A percentile compares a stretch with the other conserved stretches of the same genome.
phyloP scores from a whole-genome alignment of 2,113 vertebrate genomes.

The Vulpes vulpes region DNA sequence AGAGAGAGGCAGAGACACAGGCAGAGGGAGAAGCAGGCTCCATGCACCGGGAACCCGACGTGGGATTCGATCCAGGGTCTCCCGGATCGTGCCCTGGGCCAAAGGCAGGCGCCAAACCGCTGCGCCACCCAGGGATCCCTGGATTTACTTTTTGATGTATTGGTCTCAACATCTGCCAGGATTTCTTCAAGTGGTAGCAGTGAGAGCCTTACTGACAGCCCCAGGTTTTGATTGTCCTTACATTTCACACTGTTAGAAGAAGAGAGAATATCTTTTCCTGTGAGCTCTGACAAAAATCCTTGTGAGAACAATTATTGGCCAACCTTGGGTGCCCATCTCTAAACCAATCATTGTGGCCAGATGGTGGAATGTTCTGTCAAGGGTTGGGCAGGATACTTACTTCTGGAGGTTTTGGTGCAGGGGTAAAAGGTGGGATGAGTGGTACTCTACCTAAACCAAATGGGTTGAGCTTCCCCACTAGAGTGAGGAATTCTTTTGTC shows the following conservation, averaged over 20 bases:
- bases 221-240: neutral
- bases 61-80: too few relatives aligned
- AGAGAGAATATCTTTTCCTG: neutral
- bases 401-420: neutral
- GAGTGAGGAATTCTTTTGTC: neutral
- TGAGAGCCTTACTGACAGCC: neutral
- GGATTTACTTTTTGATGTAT: neutral
- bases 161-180: neutral
- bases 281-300: neutral
- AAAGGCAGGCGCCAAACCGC: too few relatives aligned
- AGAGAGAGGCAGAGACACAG: too few relatives aligned
- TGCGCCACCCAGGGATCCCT: too few relatives aligned
- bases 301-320: neutral
- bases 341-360: neutral
- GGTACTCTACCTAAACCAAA: neutral
- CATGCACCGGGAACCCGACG: too few relatives aligned
- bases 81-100: too few relatives aligned
- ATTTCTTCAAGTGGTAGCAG: neutral
- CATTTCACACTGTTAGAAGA: neutral
- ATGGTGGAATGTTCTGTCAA: neutral
- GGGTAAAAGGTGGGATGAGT: neutral
- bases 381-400: neutral
- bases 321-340: neutral
- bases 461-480: neutral
- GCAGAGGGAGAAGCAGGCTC: too few relatives aligned